Conservation (phyloP, 2,888 invertebrate genomes). For the Eristalis pertinax region DNA sequence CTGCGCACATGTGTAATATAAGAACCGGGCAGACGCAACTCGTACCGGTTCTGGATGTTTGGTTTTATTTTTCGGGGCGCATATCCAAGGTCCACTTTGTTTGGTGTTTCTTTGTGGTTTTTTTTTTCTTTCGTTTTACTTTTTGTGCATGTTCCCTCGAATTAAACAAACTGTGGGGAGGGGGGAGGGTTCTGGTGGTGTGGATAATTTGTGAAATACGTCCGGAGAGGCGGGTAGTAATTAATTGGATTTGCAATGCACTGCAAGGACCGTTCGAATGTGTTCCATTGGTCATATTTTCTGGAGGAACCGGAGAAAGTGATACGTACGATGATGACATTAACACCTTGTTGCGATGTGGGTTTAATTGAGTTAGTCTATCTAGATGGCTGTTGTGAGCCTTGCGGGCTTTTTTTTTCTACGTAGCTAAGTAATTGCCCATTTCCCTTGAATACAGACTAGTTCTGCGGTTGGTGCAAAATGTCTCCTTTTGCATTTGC, state of each 20-base stretch:
- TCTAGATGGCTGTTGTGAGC: background rate
- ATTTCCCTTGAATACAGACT: no score
- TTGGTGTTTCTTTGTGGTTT: background rate
- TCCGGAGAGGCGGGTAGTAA: background rate
- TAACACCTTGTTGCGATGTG: background rate
- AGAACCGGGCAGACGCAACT: constrained; percentile 31
- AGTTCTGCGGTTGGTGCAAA: no score
- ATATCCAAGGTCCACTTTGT: constrained; percentile 15
- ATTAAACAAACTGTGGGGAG: background rate
- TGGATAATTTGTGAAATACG: background rate
- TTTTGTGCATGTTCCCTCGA: background rate
- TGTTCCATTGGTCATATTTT: background rate
- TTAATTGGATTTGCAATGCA: background rate
- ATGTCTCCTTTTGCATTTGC: no score
- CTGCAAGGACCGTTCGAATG: background rate
- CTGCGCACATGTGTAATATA: constrained; percentile 38
- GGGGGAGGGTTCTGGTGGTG: background rate
- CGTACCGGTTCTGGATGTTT: constrained; percentile 21
- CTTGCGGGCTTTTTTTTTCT: background rate
- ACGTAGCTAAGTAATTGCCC: no score
- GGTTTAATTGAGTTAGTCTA: constrained; percentile 1
- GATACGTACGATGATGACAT: constrained; percentile 2
- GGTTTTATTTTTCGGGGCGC: constrained; percentile 13
- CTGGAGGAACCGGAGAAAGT: background rate
- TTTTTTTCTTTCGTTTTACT: background rate